phyloP scores from a whole-genome alignment of 1,140 invertebrate genomes.

The Cecropterus lyciades region DNA sequence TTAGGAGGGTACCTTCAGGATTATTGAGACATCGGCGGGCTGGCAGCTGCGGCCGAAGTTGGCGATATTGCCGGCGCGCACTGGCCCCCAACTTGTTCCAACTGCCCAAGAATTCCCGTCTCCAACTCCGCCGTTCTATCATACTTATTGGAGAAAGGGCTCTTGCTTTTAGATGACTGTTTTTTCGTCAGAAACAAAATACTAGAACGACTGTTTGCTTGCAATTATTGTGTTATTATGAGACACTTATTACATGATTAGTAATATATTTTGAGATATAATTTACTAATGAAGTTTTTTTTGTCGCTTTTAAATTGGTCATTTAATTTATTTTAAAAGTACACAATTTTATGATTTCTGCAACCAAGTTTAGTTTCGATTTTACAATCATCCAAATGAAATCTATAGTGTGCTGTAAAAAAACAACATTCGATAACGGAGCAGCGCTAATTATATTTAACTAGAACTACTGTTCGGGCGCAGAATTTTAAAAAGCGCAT shows the following conservation, averaged over 20 bases:
- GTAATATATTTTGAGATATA: too few relatives aligned
- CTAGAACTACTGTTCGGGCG: conserved; percentile 20
- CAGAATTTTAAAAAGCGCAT: conserved; percentile 47
- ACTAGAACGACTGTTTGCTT: not conserved
- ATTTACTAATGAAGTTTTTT: too few relatives aligned
- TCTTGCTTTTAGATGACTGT: conserved; percentile 34
- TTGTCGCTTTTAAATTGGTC: too few relatives aligned
- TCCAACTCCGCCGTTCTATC: conserved; percentile 69
- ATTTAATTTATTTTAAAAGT: too few relatives aligned
- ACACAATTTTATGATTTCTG: too few relatives aligned
- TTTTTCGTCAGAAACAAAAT: conserved; percentile 30
- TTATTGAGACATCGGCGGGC: conserved; percentile 80
- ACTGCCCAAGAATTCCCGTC: conserved; percentile 73
- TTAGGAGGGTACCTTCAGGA: conserved; percentile 79
- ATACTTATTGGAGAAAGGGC: conserved; percentile 68
- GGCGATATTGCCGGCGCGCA: conserved; percentile 72
- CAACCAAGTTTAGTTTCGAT: too few relatives aligned
- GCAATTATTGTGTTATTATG: too few relatives aligned
- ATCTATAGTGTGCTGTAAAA: conserved; percentile 25
- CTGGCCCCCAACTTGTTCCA: conserved; percentile 73
- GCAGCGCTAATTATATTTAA: conserved; percentile 31
- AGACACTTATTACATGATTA: too few relatives aligned
- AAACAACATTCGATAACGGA: conserved; percentile 18
- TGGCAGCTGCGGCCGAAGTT: conserved; percentile 73
- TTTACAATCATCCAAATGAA: conserved; percentile 2